Conservation (phyloP, 2,797 vertebrate species). For the Halcyon badia region DNA sequence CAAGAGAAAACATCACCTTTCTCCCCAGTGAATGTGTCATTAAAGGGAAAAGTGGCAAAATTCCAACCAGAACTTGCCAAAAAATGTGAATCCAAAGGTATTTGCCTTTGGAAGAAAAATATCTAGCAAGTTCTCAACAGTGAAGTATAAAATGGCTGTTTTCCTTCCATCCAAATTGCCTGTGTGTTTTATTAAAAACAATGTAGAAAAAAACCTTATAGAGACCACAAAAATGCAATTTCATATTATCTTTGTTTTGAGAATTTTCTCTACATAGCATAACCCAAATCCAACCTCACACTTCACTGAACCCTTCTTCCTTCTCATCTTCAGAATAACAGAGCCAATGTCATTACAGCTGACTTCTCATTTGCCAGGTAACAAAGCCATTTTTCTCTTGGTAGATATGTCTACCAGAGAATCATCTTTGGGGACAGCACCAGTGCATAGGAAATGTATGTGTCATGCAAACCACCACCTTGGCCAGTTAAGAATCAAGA, state of each 20-base stretch:
- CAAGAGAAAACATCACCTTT: slow-evolving; percentile 11
- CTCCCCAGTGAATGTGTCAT: background rate
- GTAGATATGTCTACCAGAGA: background rate
- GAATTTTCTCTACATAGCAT: background rate
- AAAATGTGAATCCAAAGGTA: slow-evolving; percentile 18
- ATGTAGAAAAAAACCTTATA: background rate
- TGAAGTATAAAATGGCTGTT: slow-evolving; percentile 39
- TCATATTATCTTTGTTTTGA: background rate
- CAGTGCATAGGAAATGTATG: accelerated
- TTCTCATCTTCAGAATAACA: background rate
- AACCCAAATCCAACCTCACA: background rate
- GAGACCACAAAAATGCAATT: background rate
- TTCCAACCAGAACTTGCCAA: slow-evolving; percentile 20
- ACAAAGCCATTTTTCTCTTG: background rate
- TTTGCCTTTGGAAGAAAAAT: slow-evolving; percentile 40
- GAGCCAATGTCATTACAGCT: background rate
- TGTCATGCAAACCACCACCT: background rate
- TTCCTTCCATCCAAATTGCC: background rate
- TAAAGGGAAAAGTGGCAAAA: slow-evolving; percentile 11
- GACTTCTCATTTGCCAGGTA: background rate
- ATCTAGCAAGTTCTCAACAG: slow-evolving; percentile 29
- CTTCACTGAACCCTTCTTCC: background rate
- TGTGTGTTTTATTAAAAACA: background rate
- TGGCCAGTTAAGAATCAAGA: background rate
- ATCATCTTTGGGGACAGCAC: too few relatives aligned